Evolutionary conservation across 2,797 vertebrate species (phyloP), one percentile per base, ranked within the genome.

Genomic region (Rhynchonycteris naso): DNA sequence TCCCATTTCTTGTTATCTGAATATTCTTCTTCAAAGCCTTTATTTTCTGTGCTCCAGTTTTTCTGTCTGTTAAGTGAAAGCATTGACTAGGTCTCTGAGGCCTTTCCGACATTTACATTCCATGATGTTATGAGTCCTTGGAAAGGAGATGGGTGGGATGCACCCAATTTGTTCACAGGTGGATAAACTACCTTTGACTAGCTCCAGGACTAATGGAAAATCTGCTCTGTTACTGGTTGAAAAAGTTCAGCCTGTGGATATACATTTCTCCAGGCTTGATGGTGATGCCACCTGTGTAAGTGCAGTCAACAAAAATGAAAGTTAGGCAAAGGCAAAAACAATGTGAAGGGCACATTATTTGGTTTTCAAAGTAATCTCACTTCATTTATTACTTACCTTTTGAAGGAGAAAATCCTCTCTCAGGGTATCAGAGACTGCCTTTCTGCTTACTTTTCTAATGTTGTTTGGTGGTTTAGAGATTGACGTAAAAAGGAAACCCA

Each of bases 231-330:
- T 52, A 82, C 35, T 92, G 50, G 38, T 85, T 86, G 78, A 76
- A 58, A 74, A 75, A 54, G 21, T 85, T 52, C 59, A 79, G 21
- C 43, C 33, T 61, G 14, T 16, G 22, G 65, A 75, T 78, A 24
- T 30, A 1, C 50, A 50, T 78, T 87, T 91, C 59, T 30, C 13
- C 61, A 54, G 63, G 28, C 38, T 59, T 56, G 80, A 18, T 58
- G 56, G 38, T 80, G 56, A 66, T 4, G 76, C 38, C 24, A 52
- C 26, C n/a, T 13, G 3, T 28, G 38, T 52, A 26, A 93, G 16
- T 61, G 81, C 80, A 80, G 66, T 90, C 30, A 68, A 63, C 38
- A 71, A 65, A 85, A 87, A 66, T 63, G 90, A 96, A 92, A 95
- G 91, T 87, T 65, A 89, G 66, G 38, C 38, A 43, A 54, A 96